These are phyloP conservation scores for Drosophila sordidula DNA, from an alignment of 2,888 invertebrate genomes.

Conservation along the genomic window DNA sequence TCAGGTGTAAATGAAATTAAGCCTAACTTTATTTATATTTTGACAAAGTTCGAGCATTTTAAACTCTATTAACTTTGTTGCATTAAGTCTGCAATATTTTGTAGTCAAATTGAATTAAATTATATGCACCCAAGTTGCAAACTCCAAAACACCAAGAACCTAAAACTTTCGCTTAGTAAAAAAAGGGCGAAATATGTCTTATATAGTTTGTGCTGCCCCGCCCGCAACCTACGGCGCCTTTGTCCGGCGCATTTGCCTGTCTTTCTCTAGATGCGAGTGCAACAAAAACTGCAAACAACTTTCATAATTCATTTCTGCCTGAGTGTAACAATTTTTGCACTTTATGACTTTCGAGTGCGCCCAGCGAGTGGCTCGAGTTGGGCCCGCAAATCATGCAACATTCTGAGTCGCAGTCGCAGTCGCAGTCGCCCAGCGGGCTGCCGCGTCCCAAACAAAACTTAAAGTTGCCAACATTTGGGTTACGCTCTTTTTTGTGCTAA, in stretches of 20 bases:
- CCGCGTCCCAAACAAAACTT: constrained; percentile 48
- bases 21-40: constrained; percentile 26
- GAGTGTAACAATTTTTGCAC: constrained; percentile 81
- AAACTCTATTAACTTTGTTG: constrained; percentile 47
- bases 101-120: constrained; percentile 73
- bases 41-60: constrained; percentile 38
- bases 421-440: constrained; percentile 44
- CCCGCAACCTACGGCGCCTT: constrained; percentile 1
- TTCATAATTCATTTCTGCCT: constrained; percentile 80
- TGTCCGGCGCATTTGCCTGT: constrained; percentile 18
- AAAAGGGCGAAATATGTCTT: constrained; percentile 56
- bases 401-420: constrained; percentile 32
- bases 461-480: constrained; percentile 71
- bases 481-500: constrained; percentile 71
- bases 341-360: constrained; percentile 79
- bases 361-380: constrained; percentile 58
- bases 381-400: constrained; percentile 72
- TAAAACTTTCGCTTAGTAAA: constrained; percentile 52
- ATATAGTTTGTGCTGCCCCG: constrained; percentile 30
- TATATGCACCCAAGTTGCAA: constrained; percentile 60
- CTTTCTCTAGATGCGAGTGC: constrained; percentile 45
- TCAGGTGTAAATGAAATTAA: constrained; percentile 16
- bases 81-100: constrained; percentile 64
- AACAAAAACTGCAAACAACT: constrained; percentile 70
- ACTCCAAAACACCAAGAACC: constrained; percentile 31